phyloP scores from a whole-genome alignment of 2,888 invertebrate species.

The Nebria brevicollis region DNA sequence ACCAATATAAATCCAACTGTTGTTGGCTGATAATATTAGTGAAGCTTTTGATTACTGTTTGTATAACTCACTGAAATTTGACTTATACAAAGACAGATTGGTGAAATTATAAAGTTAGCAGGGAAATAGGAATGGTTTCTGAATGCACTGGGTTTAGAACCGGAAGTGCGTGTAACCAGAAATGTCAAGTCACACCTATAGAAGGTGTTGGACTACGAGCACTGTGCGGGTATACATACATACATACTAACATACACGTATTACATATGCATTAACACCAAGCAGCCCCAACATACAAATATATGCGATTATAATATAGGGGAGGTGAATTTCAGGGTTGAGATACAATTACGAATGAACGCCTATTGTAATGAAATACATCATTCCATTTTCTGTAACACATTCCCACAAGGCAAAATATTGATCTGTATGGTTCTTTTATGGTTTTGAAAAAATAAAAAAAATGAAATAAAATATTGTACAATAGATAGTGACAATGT shows the following conservation, averaged over 20 bases:
- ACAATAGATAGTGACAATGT: no score
- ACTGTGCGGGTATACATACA: background rate
- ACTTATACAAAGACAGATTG: background rate
- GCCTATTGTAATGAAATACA: no score
- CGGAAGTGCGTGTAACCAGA: conserved; percentile 18
- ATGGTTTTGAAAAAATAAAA: no score
- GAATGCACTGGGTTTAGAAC: background rate
- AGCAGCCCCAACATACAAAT: background rate
- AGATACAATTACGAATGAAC: no score
- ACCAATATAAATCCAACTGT: background rate
- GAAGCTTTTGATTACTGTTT: background rate
- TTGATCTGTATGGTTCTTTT: no score
- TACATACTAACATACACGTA: background rate
- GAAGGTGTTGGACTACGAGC: background rate
- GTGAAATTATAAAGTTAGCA: background rate
- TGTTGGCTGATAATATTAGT: background rate
- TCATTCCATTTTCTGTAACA: no score
- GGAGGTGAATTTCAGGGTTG: no score
- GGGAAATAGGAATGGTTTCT: background rate
- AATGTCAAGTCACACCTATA: conserved; percentile 10
- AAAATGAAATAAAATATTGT: no score
- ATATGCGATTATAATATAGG: background rate
- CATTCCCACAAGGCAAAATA: no score
- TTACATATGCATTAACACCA: background rate
- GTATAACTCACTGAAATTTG: background rate